These are phyloP conservation scores for Wasmannia auropunctata DNA, from an alignment of 1,140 invertebrate species.

Conservation along the genomic window DNA sequence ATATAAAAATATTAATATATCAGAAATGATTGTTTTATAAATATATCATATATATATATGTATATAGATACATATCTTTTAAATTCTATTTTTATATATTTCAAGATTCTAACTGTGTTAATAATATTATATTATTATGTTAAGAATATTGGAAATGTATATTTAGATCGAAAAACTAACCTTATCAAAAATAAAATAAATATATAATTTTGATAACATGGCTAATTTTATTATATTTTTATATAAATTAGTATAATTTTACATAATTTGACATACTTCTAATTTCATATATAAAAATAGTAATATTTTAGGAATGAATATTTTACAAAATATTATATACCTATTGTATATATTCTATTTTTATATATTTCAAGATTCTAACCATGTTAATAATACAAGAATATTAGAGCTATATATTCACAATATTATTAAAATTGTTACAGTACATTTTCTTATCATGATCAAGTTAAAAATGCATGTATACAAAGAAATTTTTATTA, in stretches of 20 bases:
- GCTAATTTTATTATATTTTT: not conserved
- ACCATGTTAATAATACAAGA: not conserved
- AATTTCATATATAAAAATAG: constrained; percentile 9
- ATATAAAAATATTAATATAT: constrained; percentile 7
- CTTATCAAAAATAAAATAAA: not conserved
- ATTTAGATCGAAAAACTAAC: not conserved
- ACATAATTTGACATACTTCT: not conserved
- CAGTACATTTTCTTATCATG: not conserved
- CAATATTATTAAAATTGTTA: no score
- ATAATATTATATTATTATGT: no score
- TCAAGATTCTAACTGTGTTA: not conserved
- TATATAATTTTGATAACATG: not conserved
- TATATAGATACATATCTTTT: no score
- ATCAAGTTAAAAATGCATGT: not conserved
- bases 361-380: not conserved
- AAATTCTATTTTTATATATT: not conserved
- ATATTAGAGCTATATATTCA: not conserved
- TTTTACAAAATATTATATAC: not conserved
- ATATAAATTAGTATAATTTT: not conserved
- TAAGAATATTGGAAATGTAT: not conserved
- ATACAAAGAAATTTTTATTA: not conserved
- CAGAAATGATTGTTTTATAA: not conserved
- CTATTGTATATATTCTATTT: not conserved
- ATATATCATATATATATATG: not conserved
- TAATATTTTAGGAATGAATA: not conserved